phyloP scores from a whole-genome alignment of 2,113 vertebrate genomes.

The Poecilia latipinna region DNA sequence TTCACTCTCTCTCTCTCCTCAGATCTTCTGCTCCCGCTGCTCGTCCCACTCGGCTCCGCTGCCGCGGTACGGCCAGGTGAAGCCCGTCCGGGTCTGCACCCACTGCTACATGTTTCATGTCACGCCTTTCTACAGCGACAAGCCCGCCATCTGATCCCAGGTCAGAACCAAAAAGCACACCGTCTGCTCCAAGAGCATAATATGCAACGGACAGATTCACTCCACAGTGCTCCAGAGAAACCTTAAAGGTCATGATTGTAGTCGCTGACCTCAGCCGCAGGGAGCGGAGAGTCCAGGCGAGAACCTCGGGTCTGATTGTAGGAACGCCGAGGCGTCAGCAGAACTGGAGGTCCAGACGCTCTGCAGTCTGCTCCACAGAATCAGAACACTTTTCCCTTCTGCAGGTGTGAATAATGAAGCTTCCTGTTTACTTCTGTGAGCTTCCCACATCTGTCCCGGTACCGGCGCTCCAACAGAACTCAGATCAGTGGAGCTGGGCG shows the following conservation, averaged over 20 bases:
- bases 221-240: constrained; percentile 22
- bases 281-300: constrained; percentile 26
- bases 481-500: constrained; percentile 38
- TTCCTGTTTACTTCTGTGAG: constrained; percentile 67
- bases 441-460: constrained; percentile 70
- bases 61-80: constrained; percentile 96
- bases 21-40: constrained; percentile 99
- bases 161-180: constrained; percentile 42
- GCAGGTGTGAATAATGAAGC: constrained; percentile 55
- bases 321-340: constrained; percentile 22
- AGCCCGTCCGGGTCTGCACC: constrained; percentile 95
- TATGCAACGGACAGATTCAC: constrained; percentile 51
- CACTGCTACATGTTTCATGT: constrained; percentile 99
- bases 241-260: constrained; percentile 12
- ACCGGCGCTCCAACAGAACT: constrained; percentile 65
- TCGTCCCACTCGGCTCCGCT: constrained; percentile 95
- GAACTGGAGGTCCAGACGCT: constrained; percentile 50
- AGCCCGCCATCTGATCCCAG: constrained; percentile 85
- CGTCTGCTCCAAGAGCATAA: constrained; percentile 38
- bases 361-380: constrained; percentile 44
- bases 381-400: constrained; percentile 34
- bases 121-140: constrained; percentile 97
- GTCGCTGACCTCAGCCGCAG: constrained; percentile 33
- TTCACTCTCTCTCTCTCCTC: constrained; percentile 65
- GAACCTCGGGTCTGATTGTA: constrained; percentile 16